Evolutionary conservation across 2,797 vertebrate species (phyloP), one percentile per base, ranked within the genome.

Genomic region (Paguma larvata): DNA sequence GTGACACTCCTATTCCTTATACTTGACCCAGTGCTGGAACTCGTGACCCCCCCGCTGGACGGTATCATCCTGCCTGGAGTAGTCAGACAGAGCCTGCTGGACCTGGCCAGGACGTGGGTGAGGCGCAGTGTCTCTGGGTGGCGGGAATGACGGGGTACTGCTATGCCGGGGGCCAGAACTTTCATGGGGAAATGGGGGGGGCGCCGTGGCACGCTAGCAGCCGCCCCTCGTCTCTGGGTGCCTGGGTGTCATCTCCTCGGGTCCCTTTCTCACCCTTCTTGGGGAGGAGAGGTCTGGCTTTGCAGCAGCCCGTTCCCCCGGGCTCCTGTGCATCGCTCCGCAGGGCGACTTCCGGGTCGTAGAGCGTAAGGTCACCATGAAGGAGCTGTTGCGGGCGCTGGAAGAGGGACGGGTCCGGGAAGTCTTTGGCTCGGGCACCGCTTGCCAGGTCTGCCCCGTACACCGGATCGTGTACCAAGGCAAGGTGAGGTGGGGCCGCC

Each of bases 51-150:
- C 1, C 99, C 99, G 2, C 98, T 99, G 95, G 99, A 99, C 0
- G 99, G 99, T 2, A 98, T 99, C 93, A 99, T 99, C 91, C 99
- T 99, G 30, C 99, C 99, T 0, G 99, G 99, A 94, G 99, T 99
- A 21, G 99, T 99, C 78, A 99, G 99, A 62, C 99, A 99, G 93
- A 99, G 99, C n/a, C 98, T 99, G 86, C 98, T 99, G 97, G 99
- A 99, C 97, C 98, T 99, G 95, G 99, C 99, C 68, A 98, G 98
- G 94, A 34, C 97, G 93, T 99, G 99, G 99, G 99, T 99, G 96
- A 98, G 99, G 2, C 6, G 4, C 9, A 5, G 38, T 2, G 18
- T 27, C 34, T 7, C 3, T 0, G 0, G 21, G 30, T 6, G 21
- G 73, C 0, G 2, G 51, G 34, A 7, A 4, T 5, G 16, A 11